Evolutionary conservation across 2,113 vertebrate genomes (phyloP).

Genomic region (Elaphurus davidianus): DNA sequence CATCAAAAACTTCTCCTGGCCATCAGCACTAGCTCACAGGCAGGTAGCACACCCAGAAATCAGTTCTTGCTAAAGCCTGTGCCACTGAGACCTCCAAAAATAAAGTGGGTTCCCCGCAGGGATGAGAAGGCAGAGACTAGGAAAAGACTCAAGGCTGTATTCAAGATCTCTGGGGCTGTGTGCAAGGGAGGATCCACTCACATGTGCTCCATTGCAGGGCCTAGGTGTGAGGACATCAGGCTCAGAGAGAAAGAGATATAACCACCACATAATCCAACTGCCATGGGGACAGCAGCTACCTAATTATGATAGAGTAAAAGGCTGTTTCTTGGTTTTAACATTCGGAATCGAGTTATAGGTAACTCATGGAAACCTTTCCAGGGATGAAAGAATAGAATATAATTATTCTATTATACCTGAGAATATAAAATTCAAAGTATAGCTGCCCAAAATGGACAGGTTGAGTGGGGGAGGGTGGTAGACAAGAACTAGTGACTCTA

Average conservation of each 20-base stretch:
- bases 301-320: background rate
- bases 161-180: background rate
- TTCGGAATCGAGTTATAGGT: background rate
- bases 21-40: no score
- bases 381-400: background rate
- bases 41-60: background rate
- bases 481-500: background rate
- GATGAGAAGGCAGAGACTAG: background rate
- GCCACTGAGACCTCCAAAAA: background rate
- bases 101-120: background rate
- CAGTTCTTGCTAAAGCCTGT: no score
- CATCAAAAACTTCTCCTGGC: background rate
- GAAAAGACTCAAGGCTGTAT: background rate
- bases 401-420: background rate
- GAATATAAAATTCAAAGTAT: background rate
- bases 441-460: background rate
- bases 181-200: background rate
- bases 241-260: background rate
- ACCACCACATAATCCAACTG: background rate
- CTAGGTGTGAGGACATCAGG: background rate
- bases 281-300: background rate
- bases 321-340: background rate
- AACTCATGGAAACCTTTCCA: background rate
- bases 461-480: background rate
- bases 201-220: rapidly evolving